A percentile compares a stretch with the other conserved stretches of the same genome.
Conservation (phyloP, 2,888 invertebrate species). For the Mythimna impura region DNA sequence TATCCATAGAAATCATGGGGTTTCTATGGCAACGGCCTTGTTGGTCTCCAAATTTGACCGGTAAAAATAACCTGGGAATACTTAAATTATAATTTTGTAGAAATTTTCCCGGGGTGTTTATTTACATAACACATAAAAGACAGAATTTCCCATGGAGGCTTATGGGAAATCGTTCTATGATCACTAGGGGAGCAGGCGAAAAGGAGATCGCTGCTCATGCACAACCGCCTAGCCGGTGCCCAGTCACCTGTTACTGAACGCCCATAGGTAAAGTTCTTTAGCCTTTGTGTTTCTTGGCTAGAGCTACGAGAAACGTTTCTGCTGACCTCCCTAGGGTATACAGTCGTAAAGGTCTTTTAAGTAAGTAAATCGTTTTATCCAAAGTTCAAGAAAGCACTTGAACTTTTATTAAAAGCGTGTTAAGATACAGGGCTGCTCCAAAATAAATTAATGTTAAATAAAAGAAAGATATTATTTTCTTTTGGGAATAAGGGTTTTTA, state of each 20-base stretch:
- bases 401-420: conserved; percentile 25
- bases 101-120: conserved; percentile 7
- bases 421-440: not conserved
- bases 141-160: conserved; percentile 21
- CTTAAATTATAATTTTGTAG: not conserved
- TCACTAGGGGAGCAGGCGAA: conserved; percentile 38
- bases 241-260: conserved; percentile 32
- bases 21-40: conserved; percentile 46
- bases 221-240: conserved; percentile 1
- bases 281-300: conserved; percentile 34
- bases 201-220: conserved; percentile 18
- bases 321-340: not conserved
- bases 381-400: conserved; percentile 19
- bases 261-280: conserved; percentile 25
- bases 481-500: not conserved
- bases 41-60: conserved; percentile 6
- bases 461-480: not conserved
- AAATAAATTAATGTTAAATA: not conserved
- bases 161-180: conserved; percentile 42
- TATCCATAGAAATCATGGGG: conserved; percentile 35
- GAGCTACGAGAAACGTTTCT: conserved; percentile 4
- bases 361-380: conserved; percentile 27
- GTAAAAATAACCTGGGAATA: conserved; percentile 12
- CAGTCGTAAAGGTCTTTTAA: conserved; percentile 6
- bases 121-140: not conserved